These are phyloP conservation scores for Craseonycteris thonglongyai DNA, from an alignment of 2,113 vertebrate genomes.

Conservation along the genomic window DNA sequence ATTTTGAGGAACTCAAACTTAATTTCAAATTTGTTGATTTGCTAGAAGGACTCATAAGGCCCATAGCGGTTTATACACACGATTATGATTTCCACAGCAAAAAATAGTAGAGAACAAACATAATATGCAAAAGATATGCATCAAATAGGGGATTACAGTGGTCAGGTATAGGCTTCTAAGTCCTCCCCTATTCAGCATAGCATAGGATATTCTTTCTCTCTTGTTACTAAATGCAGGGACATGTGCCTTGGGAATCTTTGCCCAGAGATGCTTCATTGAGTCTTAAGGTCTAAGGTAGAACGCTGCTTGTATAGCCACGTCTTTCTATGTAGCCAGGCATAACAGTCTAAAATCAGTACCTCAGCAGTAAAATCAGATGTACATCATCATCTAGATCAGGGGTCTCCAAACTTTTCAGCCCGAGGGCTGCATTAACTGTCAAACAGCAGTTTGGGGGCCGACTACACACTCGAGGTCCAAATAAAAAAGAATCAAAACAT, in stretches of 20 bases:
- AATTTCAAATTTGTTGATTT: not conserved
- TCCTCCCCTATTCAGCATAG: not conserved
- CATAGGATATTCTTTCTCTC: not conserved
- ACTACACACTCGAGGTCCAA: too few relatives aligned
- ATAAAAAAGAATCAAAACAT: too few relatives aligned
- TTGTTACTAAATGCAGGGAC: not conserved
- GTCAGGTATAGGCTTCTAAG: not conserved
- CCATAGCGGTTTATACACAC: not conserved
- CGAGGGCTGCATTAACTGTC: too few relatives aligned
- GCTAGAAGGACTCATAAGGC: not conserved
- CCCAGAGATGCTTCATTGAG: not conserved
- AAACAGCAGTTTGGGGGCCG: too few relatives aligned
- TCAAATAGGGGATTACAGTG: not conserved
- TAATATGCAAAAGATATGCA: not conserved
- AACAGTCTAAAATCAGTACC: not conserved
- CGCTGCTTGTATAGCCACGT: not conserved
- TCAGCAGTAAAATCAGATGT: not conserved
- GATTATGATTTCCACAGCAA: not conserved
- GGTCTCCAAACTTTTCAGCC: too few relatives aligned
- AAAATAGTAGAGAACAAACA: not conserved
- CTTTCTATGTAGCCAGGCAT: not conserved
- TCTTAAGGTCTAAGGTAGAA: not conserved
- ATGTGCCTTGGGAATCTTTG: not conserved
- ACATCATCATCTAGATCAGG: not conserved
- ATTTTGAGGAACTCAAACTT: not conserved